Conservation (phyloP, 2,113 vertebrate genomes). For the Glareola pratincola region DNA sequence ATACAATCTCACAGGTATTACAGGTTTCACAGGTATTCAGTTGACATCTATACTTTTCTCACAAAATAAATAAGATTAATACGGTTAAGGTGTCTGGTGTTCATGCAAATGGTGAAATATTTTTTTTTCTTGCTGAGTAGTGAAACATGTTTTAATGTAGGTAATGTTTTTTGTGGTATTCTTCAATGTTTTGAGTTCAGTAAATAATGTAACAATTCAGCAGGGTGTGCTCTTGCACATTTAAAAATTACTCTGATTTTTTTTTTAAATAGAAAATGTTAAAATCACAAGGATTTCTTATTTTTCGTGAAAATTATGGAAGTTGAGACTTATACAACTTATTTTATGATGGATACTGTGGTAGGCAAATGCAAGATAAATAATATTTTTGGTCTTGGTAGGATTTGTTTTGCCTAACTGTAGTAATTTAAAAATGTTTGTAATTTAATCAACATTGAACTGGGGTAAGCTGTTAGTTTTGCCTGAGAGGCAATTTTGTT, state of each 20-base stretch:
- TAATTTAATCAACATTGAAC: not conserved
- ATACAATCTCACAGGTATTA: accelerated
- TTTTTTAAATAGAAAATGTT: not conserved
- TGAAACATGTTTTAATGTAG: not conserved
- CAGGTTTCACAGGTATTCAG: not conserved
- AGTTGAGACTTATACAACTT: not conserved
- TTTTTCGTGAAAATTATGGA: not conserved
- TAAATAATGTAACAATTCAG: not conserved
- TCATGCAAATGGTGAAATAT: not conserved
- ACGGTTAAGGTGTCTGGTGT: not conserved
- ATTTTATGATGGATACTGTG: not conserved
- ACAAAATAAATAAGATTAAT: not conserved
- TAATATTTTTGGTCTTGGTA: not conserved
- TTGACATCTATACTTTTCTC: not conserved
- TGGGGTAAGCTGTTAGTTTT: not conserved
- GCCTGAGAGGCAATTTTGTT: not conserved
- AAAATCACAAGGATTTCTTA: not conserved
- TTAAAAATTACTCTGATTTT: not conserved
- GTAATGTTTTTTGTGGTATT: not conserved
- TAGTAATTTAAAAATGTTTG: not conserved
- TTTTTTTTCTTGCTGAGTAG: not conserved
- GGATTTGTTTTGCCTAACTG: not conserved
- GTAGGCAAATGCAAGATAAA: not conserved
- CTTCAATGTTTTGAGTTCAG: not conserved
- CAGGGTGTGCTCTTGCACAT: not conserved